Percentiles rank a stretch among this genome's conserved stretches.
Evolutionary conservation across 2,888 invertebrate species (phyloP).

Genomic region (Chelonus formosanus): DNA sequence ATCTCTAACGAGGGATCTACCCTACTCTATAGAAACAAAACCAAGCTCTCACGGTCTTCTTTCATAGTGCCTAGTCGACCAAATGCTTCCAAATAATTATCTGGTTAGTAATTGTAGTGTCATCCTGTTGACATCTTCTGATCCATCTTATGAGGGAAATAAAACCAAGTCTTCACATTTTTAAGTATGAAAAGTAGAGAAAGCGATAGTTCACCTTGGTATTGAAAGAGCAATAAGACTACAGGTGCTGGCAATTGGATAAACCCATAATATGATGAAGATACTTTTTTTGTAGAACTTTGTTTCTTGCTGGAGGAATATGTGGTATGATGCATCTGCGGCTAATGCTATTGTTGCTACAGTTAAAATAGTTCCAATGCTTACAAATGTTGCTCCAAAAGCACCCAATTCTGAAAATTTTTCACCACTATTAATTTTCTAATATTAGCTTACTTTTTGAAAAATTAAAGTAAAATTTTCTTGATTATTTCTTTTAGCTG

Average conservation of each 20-base stretch:
- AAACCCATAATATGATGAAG: constrained; percentile 52
- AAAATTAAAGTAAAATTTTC: too few relatives aligned
- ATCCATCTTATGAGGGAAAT: too few relatives aligned
- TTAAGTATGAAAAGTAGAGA: background rate
- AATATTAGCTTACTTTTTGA: too few relatives aligned
- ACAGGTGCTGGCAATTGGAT: constrained; percentile 57
- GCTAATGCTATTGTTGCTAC: constrained; percentile 54
- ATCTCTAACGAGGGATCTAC: background rate
- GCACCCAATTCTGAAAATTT: constrained; percentile 53
- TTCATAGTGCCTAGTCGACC: background rate
- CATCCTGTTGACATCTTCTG: too few relatives aligned
- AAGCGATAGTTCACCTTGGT: constrained; percentile 53
- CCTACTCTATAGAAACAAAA: constrained; percentile 1
- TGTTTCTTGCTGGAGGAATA: constrained; percentile 54
- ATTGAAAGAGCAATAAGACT: constrained; percentile 56
- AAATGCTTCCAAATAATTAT: too few relatives aligned
- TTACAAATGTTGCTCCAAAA: constrained; percentile 53
- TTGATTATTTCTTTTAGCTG: too few relatives aligned
- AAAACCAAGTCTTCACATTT: too few relatives aligned
- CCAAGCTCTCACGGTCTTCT: background rate
- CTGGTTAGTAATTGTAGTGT: too few relatives aligned
- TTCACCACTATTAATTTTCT: too few relatives aligned
- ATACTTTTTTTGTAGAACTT: constrained; percentile 53
- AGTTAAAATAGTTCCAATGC: constrained; percentile 51
- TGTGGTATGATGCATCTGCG: constrained; percentile 52